Evolutionary conservation across 2,113 vertebrate genomes (phyloP), one percentile per base, ranked within the genome.

Genomic region (Labeo catla): DNA sequence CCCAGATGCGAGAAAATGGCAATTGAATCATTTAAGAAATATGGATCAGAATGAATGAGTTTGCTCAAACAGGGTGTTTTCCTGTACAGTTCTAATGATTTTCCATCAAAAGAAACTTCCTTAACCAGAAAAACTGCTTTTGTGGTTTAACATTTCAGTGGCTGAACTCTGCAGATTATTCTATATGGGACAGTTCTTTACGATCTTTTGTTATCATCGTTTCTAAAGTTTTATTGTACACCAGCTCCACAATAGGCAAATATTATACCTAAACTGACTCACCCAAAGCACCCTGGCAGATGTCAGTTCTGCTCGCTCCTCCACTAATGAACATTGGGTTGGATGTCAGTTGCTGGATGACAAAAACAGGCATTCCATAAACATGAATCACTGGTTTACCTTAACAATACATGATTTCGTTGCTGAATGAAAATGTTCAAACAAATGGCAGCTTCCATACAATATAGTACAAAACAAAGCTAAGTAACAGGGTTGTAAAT

Each of bases 241-340:
- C n/a, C 10, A 3, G 45, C 63, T 52, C 8, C 52, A 70, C 80
- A 82, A n/a, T 82, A 7, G 57, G 45, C 4, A 19, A 6, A 65
- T 65, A 49, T 28, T n/a, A 66, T 7, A 76, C n/a, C 59, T 34
- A 0, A 3, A 34, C 4, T 13, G 23, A 70, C 81, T 82, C 65
- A 82, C 81, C 81, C 61, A 82, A 36, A 70, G 81, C 81, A 21
- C 81, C 81, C 81, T 82, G 81, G 19, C 81, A 82, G 63, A 82
- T 82, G 47, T 82, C 81, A 7, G 81, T 82, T 52, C 81, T 82
- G 45, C 15, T 39, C 6, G 61, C 81, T 52, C 81, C 81, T 36
- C 63, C 81, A 15, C 81, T 82, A 12, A 82, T 82, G 47, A 82
- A 82, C 3, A 16, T 36, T 82, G 81, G 81, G 16, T 12, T 82